phyloP scores from a whole-genome alignment of 2,888 invertebrate genomes.

The Pocota personata region DNA sequence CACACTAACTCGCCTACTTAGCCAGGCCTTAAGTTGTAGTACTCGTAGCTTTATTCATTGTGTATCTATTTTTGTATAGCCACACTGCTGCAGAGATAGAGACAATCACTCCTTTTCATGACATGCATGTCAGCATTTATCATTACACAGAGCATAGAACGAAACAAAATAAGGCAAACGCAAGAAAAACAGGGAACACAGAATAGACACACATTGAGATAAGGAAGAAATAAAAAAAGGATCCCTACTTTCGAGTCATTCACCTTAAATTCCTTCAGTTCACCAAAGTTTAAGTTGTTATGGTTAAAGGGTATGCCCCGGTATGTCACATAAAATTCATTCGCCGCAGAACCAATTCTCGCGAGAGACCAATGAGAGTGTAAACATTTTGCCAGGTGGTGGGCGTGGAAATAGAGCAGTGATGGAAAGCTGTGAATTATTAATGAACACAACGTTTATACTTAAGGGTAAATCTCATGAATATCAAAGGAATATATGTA shows the following conservation, averaged over 20 bases:
- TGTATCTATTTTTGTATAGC: slow-evolving; percentile 20
- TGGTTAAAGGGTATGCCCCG: slow-evolving; percentile 42
- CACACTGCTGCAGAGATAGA: slow-evolving; percentile 16
- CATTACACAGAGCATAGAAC: slow-evolving; percentile 37
- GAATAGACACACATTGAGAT: slow-evolving; percentile 12
- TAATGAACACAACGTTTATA: slow-evolving; percentile 62
- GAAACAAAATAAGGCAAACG: neutral
- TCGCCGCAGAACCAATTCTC: neutral
- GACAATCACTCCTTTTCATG: slow-evolving; percentile 62
- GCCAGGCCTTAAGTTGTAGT: slow-evolving; percentile 24
- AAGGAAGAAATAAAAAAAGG: slow-evolving; percentile 39
- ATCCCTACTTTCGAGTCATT: slow-evolving; percentile 63
- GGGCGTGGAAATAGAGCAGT: slow-evolving; percentile 19
- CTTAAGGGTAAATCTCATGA: slow-evolving; percentile 65
- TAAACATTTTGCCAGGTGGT: slow-evolving; percentile 46
- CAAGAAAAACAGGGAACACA: slow-evolving; percentile 7
- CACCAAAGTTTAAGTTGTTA: slow-evolving; percentile 60
- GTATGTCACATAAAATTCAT: slow-evolving; percentile 29
- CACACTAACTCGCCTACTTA: slow-evolving; percentile 40
- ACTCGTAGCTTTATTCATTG: slow-evolving; percentile 32
- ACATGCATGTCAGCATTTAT: slow-evolving; percentile 65
- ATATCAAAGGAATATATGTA: slow-evolving; percentile 55
- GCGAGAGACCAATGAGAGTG: neutral
- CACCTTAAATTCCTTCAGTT: slow-evolving; percentile 69
- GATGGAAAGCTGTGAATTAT: slow-evolving; percentile 66